A percentile compares a stretch with the other conserved stretches of the same genome.
These are phyloP conservation scores for Felis chaus DNA, from an alignment of 2,113 vertebrate species.

Conservation along the genomic window DNA sequence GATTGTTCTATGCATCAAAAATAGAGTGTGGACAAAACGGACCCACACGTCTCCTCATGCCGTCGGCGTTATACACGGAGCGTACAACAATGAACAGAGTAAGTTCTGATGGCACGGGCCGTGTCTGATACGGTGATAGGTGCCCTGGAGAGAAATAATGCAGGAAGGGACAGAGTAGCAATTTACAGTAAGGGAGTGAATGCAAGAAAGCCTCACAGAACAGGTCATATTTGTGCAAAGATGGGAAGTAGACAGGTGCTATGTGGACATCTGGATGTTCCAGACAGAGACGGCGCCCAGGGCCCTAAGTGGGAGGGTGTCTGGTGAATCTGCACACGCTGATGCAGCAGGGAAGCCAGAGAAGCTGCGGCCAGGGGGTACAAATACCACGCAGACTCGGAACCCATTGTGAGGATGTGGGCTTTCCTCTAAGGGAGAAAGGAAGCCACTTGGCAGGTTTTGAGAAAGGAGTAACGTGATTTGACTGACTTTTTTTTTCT, in stretches of 20 bases:
- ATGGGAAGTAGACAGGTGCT: not conserved
- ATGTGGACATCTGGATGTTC: too few relatives aligned
- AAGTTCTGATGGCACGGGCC: too few relatives aligned
- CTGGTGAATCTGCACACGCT: not conserved
- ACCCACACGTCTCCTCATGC: not conserved
- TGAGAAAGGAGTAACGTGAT: not conserved
- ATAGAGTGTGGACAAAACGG: not conserved
- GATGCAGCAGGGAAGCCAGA: fast-evolving
- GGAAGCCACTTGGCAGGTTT: not conserved
- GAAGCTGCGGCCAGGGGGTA: too few relatives aligned
- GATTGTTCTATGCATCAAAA: not conserved
- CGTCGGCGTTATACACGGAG: not conserved
- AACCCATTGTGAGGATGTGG: not conserved
- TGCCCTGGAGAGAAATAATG: not conserved
- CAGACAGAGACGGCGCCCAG: fast-evolving
- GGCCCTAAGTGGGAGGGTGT: not conserved
- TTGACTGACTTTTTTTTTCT: not conserved
- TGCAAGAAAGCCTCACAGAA: not conserved
- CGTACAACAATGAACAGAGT: not conserved
- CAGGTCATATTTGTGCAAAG: not conserved
- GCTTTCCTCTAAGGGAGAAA: not conserved
- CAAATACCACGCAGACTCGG: fast-evolving
- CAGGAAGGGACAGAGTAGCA: not conserved
- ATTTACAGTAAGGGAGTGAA: not conserved
- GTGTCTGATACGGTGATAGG: not conserved